phyloP scores from a whole-genome alignment of 2,113 vertebrate genomes.

The Leucosticte australis region DNA sequence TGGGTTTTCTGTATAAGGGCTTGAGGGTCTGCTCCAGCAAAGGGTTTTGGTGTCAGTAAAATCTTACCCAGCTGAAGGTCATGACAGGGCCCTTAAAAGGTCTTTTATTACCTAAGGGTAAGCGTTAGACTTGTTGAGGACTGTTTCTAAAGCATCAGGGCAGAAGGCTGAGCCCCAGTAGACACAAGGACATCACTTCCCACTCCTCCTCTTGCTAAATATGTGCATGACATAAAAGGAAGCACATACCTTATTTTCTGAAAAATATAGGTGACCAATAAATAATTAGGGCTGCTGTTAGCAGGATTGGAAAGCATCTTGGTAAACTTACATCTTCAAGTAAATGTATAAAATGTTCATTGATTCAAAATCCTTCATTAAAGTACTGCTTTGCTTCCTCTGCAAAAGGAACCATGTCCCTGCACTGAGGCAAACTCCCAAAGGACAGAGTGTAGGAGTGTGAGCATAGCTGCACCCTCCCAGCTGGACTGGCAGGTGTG shows the following conservation, averaged over 20 bases:
- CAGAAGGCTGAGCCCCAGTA: neutral
- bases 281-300: neutral
- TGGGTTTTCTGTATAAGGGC: accelerated
- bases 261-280: neutral
- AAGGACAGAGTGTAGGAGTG: neutral
- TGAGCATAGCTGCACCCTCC: neutral
- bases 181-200: neutral
- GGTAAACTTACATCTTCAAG: neutral
- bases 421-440: neutral
- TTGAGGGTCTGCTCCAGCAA: neutral
- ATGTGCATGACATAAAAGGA: neutral
- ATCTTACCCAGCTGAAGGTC: neutral
- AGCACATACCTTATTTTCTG: neutral
- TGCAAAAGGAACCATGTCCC: neutral
- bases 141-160: neutral
- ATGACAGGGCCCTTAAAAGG: neutral
- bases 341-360: neutral
- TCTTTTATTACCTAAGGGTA: neutral
- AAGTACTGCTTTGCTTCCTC: neutral
- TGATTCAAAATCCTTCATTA: neutral
- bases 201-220: neutral
- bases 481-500: neutral
- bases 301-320: accelerated
- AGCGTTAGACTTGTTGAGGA: neutral
- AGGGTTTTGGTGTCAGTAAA: neutral